These are phyloP conservation scores for Bostrychus sinensis DNA, from an alignment of 2,113 vertebrate species.

Conservation along the genomic window DNA sequence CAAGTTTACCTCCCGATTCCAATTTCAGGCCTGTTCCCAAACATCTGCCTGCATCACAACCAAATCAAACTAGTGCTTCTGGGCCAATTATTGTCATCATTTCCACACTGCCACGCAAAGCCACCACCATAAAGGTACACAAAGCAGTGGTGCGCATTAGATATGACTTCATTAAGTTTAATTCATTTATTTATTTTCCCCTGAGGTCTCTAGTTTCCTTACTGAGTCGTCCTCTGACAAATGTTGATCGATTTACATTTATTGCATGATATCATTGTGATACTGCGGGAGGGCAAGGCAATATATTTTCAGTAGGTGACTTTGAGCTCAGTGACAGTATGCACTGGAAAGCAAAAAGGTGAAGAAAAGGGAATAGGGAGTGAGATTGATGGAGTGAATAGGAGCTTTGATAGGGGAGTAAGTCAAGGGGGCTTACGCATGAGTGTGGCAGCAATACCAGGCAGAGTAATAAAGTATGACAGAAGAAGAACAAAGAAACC, in stretches of 20 bases:
- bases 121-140: slow-evolving; percentile 28
- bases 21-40: slow-evolving; percentile 2
- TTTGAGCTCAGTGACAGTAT: slow-evolving; percentile 33
- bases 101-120: slow-evolving; percentile 25
- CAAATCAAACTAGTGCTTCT: slow-evolving; percentile 27
- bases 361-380: slow-evolving; percentile 53
- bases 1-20: slow-evolving; percentile 29
- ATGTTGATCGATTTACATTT: slow-evolving; percentile 60
- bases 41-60: slow-evolving; percentile 29
- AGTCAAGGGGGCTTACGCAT: slow-evolving; percentile 32
- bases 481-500: slow-evolving; percentile 16
- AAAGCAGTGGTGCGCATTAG: too few species aligned
- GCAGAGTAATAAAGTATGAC: slow-evolving; percentile 63
- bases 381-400: slow-evolving; percentile 61
- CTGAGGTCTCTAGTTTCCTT: slow-evolving; percentile 33
- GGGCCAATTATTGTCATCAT: slow-evolving; percentile 36
- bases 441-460: slow-evolving; percentile 45
- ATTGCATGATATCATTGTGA: slow-evolving; percentile 61
- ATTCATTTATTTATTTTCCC: too few species aligned
- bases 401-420: slow-evolving; percentile 56
- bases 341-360: slow-evolving; percentile 36
- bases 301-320: slow-evolving; percentile 46
- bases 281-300: slow-evolving; percentile 49
- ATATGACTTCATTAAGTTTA: too few species aligned
- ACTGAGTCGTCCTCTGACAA: slow-evolving; percentile 37